phyloP scores from a whole-genome alignment of 92 coral and sea anemone genomes.

The Epizoanthus rinbou region DNA sequence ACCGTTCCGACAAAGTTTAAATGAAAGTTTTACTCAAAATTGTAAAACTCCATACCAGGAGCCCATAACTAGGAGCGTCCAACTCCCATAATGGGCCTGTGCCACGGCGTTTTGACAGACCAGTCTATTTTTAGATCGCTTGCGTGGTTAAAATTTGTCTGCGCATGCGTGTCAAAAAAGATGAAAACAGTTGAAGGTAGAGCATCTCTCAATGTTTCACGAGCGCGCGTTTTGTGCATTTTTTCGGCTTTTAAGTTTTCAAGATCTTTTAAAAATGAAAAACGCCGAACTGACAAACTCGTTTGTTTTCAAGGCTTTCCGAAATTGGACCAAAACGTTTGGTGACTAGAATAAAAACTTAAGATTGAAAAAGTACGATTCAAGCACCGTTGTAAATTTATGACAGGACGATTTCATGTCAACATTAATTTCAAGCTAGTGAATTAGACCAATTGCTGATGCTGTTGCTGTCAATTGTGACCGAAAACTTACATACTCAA shows the following conservation, averaged over 20 bases:
- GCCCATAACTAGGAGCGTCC: conserved; percentile 12
- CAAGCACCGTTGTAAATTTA: conserved; percentile 20
- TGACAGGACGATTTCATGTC: conserved; percentile 10
- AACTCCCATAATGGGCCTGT: conserved; percentile 11
- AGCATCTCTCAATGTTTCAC: conserved; percentile 6
- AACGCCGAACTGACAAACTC: conserved; percentile 24
- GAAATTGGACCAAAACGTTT: conserved; percentile 13
- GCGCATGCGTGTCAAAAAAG: conserved; percentile 11
- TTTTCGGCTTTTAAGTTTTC: background rate
- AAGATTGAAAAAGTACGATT: conserved; percentile 7
- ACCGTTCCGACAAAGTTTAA: too few species aligned
- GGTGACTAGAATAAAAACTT: conserved; percentile 22
- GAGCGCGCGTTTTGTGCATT: conserved; percentile 1
- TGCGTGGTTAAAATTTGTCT: conserved; percentile 8
- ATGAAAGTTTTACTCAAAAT: too few species aligned
- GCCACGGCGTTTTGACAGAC: conserved; percentile 12
- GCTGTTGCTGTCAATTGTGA: conserved; percentile 13
- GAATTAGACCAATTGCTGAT: conserved; percentile 7
- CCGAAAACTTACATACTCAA: conserved; percentile 4
- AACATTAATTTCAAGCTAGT: conserved; percentile 10
- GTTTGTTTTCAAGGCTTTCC: conserved; percentile 5
- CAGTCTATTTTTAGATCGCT: conserved; percentile 12
- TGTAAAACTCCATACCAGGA: background rate
- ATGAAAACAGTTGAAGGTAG: background rate
- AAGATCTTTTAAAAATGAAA: background rate